phyloP scores from a whole-genome alignment of 2,797 vertebrate genomes.

The Malacoctenus gilli region DNA sequence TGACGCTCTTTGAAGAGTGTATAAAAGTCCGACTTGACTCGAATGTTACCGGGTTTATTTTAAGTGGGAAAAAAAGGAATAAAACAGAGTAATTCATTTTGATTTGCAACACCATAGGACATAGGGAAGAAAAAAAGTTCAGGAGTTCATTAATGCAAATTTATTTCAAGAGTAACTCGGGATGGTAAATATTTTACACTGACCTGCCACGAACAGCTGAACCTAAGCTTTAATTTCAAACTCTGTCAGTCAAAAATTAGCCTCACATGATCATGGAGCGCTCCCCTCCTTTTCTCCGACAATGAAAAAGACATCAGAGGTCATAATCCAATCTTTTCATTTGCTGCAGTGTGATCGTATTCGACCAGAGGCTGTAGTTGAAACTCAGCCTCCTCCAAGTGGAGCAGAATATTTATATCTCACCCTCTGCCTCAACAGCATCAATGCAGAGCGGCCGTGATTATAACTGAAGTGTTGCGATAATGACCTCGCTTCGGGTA shows the following conservation, averaged over 20 bases:
- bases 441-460: slow-evolving; percentile 53
- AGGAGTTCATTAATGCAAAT: slow-evolving; percentile 33
- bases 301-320: slow-evolving; percentile 47
- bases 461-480: slow-evolving; percentile 66
- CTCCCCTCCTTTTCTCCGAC: slow-evolving; percentile 16
- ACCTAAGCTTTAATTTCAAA: slow-evolving; percentile 43
- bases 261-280: slow-evolving; percentile 24
- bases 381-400: slow-evolving; percentile 45
- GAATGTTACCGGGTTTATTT: too few relatives aligned
- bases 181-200: slow-evolving; percentile 44
- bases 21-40: too few relatives aligned
- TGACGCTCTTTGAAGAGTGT: not conserved
- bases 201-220: slow-evolving; percentile 25
- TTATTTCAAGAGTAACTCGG: slow-evolving; percentile 18
- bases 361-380: slow-evolving; percentile 42
- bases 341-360: slow-evolving; percentile 49
- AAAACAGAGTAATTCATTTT: too few relatives aligned
- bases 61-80: too few relatives aligned
- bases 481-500: slow-evolving; percentile 74
- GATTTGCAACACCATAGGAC: not conserved
- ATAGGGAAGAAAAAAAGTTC: slow-evolving; percentile 29
- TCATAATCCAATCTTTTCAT: slow-evolving; percentile 41
- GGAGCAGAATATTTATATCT: slow-evolving; percentile 60
- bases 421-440: slow-evolving; percentile 40
- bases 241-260: slow-evolving; percentile 37